Evolutionary conservation across 2,888 invertebrate genomes (phyloP).

Genomic region (Cephus pulcher): DNA sequence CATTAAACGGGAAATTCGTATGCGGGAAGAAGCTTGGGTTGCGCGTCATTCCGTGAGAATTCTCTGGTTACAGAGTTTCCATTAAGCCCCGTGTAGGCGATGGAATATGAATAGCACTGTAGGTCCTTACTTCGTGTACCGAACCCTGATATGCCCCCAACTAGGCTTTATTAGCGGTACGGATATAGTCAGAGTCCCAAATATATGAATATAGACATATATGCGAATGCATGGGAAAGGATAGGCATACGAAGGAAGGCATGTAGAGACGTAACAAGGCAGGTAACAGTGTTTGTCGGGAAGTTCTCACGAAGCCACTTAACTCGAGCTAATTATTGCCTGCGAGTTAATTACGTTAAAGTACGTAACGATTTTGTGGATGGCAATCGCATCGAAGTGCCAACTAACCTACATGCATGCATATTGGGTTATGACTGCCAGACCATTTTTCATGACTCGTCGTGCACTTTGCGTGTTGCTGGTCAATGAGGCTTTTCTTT

Average conservation of each 20-base stretch:
- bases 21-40: no score
- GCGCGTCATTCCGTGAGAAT: not conserved
- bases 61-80: not conserved
- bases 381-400: not conserved
- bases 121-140: not conserved
- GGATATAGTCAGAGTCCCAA: not conserved
- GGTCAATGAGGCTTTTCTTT: not conserved
- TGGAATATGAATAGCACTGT: not conserved
- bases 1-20: not conserved
- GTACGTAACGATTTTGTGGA: constrained; percentile 8
- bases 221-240: not conserved
- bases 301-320: constrained; percentile 27
- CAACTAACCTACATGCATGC: not conserved
- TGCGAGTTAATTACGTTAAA: constrained; percentile 23
- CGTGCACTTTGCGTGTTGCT: not conserved
- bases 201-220: no score
- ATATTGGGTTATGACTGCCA: not conserved
- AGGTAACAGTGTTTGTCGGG: constrained; percentile 13
- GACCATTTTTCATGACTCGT: not conserved
- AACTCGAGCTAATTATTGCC: constrained; percentile 25
- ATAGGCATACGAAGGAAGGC: not conserved
- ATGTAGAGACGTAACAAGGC: constrained; percentile 13
- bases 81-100: not conserved
- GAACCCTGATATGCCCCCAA: no score
- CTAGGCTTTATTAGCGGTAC: no score